These are phyloP conservation scores for Phylloscopus whistleri DNA, from an alignment of 2,113 vertebrate species.

Conservation along the genomic window DNA sequence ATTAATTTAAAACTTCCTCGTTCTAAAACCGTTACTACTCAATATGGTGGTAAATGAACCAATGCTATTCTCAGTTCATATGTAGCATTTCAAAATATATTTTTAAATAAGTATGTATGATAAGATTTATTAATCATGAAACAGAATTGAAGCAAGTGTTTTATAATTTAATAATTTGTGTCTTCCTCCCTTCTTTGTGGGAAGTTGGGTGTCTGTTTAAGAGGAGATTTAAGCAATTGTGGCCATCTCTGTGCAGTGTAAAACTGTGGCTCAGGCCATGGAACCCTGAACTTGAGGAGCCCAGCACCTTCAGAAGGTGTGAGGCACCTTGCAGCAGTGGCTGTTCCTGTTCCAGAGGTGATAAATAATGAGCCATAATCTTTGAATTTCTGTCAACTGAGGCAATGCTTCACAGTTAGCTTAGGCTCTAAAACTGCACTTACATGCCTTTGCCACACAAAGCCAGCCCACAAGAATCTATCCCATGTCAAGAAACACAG, in stretches of 20 bases:
- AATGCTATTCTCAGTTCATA: constrained; percentile 3
- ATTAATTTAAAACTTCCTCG: background rate
- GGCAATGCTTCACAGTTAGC: background rate
- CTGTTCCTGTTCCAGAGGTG: background rate
- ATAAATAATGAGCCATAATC: background rate
- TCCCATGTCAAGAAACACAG: background rate
- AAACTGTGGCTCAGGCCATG: background rate
- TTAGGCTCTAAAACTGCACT: background rate
- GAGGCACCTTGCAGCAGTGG: background rate
- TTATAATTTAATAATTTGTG: background rate
- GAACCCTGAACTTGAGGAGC: background rate
- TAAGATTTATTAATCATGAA: background rate
- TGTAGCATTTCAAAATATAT: constrained; percentile 58
- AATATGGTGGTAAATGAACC: background rate
- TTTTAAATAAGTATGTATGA: constrained; percentile 18
- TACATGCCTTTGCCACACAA: background rate
- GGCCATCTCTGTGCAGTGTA: background rate
- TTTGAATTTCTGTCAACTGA: background rate
- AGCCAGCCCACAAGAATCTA: background rate
- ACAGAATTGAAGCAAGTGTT: background rate
- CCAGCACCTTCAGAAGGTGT: background rate
- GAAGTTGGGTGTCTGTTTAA: background rate
- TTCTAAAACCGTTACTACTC: background rate
- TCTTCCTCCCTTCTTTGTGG: constrained; percentile 14
- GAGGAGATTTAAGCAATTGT: background rate